Evolutionary conservation across 1,140 invertebrate genomes (phyloP).

Genomic region (Harlomillsia oculata): DNA sequence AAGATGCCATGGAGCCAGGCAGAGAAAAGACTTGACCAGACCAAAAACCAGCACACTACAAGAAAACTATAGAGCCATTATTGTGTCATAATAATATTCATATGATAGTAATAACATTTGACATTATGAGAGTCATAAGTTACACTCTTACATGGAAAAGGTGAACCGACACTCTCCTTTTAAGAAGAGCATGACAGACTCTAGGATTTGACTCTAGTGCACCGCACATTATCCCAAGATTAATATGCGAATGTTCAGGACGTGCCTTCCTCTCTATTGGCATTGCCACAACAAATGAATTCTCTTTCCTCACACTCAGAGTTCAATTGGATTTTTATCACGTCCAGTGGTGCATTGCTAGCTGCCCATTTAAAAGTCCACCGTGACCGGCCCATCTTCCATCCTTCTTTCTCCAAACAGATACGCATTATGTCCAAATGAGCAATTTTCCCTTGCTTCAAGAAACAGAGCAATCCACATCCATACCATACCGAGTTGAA

Average conservation of each 20-base stretch:
- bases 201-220: conserved; percentile 4
- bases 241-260: conserved; percentile 11
- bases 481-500: too few species aligned
- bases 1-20: too few species aligned
- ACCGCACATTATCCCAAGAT: conserved; percentile 17
- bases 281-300: neutral
- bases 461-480: too few species aligned
- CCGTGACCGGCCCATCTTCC: neutral
- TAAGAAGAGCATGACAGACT: conserved; percentile 21
- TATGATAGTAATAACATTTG: conserved; percentile 32
- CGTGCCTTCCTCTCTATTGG: neutral
- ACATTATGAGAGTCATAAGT: conserved; percentile 34
- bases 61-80: conserved; percentile 31
- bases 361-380: neutral
- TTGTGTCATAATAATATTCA: conserved; percentile 34
- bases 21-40: conserved; percentile 18
- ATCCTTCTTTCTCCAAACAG: neutral
- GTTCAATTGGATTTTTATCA: conserved; percentile 18
- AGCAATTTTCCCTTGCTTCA: too few species aligned
- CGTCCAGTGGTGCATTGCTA: neutral
- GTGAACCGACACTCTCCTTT: conserved; percentile 31
- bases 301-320: conserved; percentile 4
- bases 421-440: too few species aligned
- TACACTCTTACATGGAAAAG: conserved; percentile 35
- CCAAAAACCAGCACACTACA: neutral